These are phyloP conservation scores for Dysdera silvatica DNA, from an alignment of 1,140 invertebrate species.

Conservation along the genomic window DNA sequence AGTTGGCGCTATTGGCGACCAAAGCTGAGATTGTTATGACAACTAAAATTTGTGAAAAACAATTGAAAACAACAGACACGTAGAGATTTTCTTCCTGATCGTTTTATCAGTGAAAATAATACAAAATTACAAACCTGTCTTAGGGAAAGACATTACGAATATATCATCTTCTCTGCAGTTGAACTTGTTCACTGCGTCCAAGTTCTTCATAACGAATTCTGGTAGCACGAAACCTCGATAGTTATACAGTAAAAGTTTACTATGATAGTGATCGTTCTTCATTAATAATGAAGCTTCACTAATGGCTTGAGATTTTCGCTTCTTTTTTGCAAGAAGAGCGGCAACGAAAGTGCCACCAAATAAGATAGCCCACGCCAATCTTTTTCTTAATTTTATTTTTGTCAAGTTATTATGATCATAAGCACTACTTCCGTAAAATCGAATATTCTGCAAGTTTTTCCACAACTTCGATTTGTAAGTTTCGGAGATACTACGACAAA, in stretches of 20 bases:
- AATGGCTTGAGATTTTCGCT: background rate
- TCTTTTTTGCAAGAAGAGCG: slow-evolving; percentile 3
- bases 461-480: too few relatives aligned
- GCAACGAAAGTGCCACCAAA: slow-evolving; percentile 18
- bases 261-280: background rate
- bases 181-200: slow-evolving; percentile 11
- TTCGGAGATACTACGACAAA: too few relatives aligned
- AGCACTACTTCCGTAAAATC: too few relatives aligned
- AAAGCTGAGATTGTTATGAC: too few relatives aligned
- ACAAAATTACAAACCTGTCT: slow-evolving; percentile 24
- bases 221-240: slow-evolving; percentile 18
- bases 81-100: background rate
- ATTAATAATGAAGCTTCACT: slow-evolving; percentile 3
- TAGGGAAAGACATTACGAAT: slow-evolving; percentile 30
- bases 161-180: slow-evolving; percentile 26
- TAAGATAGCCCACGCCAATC: slow-evolving; percentile 14
- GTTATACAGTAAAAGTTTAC: slow-evolving; percentile 24
- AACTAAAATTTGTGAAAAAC: too few relatives aligned
- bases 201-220: slow-evolving; percentile 12
- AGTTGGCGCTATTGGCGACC: too few relatives aligned
- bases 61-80: too few relatives aligned
- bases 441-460: too few relatives aligned
- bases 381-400: slow-evolving; percentile 8
- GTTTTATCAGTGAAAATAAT: too few relatives aligned
- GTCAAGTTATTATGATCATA: slow-evolving; percentile 19